phyloP scores from a whole-genome alignment of 2,888 invertebrate genomes.

The Rhynchonema sp. region DNA sequence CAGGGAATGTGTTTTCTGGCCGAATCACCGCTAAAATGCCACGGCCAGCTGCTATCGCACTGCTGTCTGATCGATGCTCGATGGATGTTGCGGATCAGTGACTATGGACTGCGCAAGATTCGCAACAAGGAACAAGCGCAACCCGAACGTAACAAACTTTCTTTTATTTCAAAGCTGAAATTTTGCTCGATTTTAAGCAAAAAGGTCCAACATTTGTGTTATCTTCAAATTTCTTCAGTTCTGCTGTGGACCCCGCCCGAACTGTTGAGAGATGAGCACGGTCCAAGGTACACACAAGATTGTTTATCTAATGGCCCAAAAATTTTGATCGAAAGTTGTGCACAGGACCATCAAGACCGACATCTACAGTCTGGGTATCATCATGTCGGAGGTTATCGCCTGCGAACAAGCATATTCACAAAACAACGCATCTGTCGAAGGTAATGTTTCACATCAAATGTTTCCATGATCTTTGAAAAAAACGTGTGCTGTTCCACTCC shows the following conservation, averaged over 20 bases:
- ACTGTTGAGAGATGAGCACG: not conserved
- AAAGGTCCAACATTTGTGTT: not conserved
- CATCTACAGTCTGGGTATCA: not conserved
- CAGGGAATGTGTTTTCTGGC: not conserved
- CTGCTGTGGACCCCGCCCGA: not conserved
- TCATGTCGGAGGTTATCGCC: not conserved
- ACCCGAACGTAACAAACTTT: not conserved
- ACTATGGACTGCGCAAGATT: not conserved
- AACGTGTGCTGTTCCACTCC: no score
- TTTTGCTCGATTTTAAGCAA: not conserved
- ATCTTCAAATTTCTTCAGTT: no score
- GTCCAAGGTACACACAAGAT: not conserved
- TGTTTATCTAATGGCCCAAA: not conserved
- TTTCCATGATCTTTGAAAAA: no score
- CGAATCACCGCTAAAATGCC: not conserved
- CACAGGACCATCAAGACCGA: not conserved
- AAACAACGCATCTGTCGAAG: not conserved
- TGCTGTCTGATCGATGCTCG: not conserved
- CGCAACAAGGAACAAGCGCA: not conserved
- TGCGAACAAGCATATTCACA: not conserved
- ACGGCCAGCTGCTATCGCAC: not conserved
- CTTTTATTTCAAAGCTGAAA: not conserved
- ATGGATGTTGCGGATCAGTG: slow-evolving; percentile 2
- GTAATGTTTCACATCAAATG: no score
- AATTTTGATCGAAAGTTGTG: not conserved